Evolutionary conservation across 2,797 vertebrate species (phyloP).

Genomic region (Mormyrus hasselquistii): DNA sequence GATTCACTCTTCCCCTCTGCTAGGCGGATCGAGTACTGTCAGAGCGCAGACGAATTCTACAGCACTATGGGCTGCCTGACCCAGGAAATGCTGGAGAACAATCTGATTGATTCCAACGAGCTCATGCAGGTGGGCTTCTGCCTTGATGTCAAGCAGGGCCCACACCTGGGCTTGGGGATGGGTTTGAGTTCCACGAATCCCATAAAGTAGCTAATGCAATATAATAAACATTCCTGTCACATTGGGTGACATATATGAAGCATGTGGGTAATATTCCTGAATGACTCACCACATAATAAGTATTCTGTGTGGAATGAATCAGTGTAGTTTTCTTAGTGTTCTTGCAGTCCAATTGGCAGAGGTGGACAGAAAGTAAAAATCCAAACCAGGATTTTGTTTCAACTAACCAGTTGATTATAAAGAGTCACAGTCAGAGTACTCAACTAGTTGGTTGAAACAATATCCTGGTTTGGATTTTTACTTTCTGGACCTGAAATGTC

Average conservation of each 20-base stretch:
- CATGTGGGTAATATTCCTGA: not conserved
- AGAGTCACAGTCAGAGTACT: no score
- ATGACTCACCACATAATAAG: not conserved
- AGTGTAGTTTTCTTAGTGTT: not conserved
- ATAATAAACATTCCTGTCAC: not conserved
- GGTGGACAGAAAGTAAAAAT: not conserved
- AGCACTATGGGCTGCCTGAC: conserved; percentile 92
- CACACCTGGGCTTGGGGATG: not conserved
- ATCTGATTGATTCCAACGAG: conserved; percentile 80
- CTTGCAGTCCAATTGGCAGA: not conserved
- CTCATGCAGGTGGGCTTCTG: conserved; percentile 83
- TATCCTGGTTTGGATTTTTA: no score
- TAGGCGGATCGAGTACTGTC: conserved; percentile 90
- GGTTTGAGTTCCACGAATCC: not conserved
- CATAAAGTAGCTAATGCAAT: not conserved
- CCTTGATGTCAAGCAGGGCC: not conserved
- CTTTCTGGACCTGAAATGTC: no score
- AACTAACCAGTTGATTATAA: not conserved
- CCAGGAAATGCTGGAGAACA: conserved; percentile 91
- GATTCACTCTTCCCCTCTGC: not conserved
- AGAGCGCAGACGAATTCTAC: conserved; percentile 94
- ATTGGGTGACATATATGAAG: not conserved
- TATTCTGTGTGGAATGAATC: not conserved
- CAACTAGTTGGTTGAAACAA: not conserved
- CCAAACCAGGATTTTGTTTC: not conserved